Evolutionary conservation across 2,888 invertebrate species (phyloP), one percentile per base, ranked within the genome.

Genomic region (Plebejus argus): DNA sequence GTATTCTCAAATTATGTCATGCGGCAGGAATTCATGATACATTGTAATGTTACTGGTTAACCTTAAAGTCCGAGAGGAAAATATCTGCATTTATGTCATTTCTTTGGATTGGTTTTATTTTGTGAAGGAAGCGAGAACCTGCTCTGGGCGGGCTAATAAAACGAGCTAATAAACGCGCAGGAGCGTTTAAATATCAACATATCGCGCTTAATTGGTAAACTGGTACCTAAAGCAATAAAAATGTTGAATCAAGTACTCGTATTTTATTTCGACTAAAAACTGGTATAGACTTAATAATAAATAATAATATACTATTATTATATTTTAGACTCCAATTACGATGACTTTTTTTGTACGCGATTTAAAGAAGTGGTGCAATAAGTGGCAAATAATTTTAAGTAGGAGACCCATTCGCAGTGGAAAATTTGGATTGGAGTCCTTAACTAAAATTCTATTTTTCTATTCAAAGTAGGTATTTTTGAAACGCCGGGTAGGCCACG

Each of bases 111-210:
- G 45, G 20, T 74, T 74, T 74, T 74, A 23, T 49, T 49, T 74
- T 74, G 28, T 49, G 49, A 71, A 23, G 74, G 49, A 74, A 45
- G 39, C 72, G 45, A 74, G 18, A 74, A 74, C 74, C 74, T 45
- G 74, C 74, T 71, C 20, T 6, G 49, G 72, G 23, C 72, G 74
- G 74, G 28, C 53, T 53, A 71, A 71, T 71, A 71, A 71, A 71
- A 71, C 71, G 12, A 39, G n/a, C 35, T 71, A 39, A 71, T 39
- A 20, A 71, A 39, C 71, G 39, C 71, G 71, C 6, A n/a, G 72
- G n/a, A n/a, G 39, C 72, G n/a, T 39, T 72, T 39, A 72, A 72
- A 72, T 72, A 72, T 72, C 39, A 72, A 45, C 45, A n/a, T 23
- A 72, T 66, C 66, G 45, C 71, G 71, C 45, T 23, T 45, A 72